Conservation (phyloP, 2,888 invertebrate species). For the Nowickia ferox region DNA sequence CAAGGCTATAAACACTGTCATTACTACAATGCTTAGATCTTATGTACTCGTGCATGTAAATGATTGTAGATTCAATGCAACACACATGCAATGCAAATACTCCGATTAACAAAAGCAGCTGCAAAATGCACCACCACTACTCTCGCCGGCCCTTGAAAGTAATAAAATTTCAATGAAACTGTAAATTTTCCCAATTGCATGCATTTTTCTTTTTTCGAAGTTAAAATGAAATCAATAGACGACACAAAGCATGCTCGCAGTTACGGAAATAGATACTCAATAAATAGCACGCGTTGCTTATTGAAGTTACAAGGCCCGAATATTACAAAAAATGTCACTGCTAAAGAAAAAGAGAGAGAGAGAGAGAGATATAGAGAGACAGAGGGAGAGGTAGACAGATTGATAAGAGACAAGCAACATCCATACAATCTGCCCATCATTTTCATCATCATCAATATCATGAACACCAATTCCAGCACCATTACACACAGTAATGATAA, state of each 20-base stretch:
- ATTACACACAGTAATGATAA: constrained; percentile 53
- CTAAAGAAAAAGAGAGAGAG: background rate
- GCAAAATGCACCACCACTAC: constrained; percentile 46
- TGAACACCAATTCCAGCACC: background rate
- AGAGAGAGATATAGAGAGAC: background rate
- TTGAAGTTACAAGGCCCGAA: constrained; percentile 53
- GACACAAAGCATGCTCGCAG: constrained; percentile 37
- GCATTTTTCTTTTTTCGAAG: constrained; percentile 33
- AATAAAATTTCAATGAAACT: constrained; percentile 51
- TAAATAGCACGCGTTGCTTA: constrained; percentile 67
- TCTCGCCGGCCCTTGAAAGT: background rate
- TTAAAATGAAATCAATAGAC: constrained; percentile 36
- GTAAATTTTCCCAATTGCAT: constrained; percentile 63
- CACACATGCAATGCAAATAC: constrained; percentile 30
- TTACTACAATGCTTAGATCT: constrained; percentile 58
- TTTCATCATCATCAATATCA: constrained; percentile 32
- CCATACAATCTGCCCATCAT: constrained; percentile 31
- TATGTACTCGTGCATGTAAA: constrained; percentile 55
- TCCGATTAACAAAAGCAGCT: constrained; percentile 49
- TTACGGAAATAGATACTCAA: constrained; percentile 69
- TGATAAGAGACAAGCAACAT: background rate
- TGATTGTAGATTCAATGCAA: constrained; percentile 54
- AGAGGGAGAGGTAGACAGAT: background rate
- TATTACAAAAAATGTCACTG: constrained; percentile 1
- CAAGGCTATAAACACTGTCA: constrained; percentile 71